Evolutionary conservation across 2,113 vertebrate species (phyloP), one percentile per base, ranked within the genome.

Genomic region (Phoenicopterus ruber): DNA sequence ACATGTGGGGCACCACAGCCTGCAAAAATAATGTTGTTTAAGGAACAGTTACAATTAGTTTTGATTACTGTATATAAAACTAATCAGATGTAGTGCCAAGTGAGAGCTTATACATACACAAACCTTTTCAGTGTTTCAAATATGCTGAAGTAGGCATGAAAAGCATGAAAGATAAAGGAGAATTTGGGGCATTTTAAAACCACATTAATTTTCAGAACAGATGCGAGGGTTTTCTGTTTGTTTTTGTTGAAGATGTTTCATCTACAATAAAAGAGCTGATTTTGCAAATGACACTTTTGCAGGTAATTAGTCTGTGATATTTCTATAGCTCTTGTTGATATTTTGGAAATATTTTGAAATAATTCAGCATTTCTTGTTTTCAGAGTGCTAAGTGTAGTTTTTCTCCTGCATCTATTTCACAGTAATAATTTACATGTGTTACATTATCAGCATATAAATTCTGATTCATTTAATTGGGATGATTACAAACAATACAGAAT

Each of bases 271-370:
- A 90, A 67, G 63, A 88, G 42, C 40, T 85, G 29, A 74, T 95
- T 79, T 69, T 89, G 62, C 74, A 88, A 88, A 84, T 77, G 15
- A 82, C 28, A 47, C 47, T 90, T 94, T 89, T 94, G 16, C 85
- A 95, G 93, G 93, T 96, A 96, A 95, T 96, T 94, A 95, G 31
- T 38, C 36, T 47, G 50, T 77, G 61, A 62, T 80, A 74, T 79
- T 93, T 69, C 63, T 88, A 44, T 50, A 52, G 20, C 70, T 83
- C 52, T 74, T 71, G 46, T 72, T 74, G 26, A 47, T 93, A 57
- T 91, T 96, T 90, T 84, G 84, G 79, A 96, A 94, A 67, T 74
- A 80, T 73, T 95, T 95, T 77, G 61, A 87, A 96, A 93, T 89
- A 92, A 86, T 93, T 94, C 82, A 89, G 15, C 65, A 50, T 81